These are phyloP conservation scores for Spilarctia lutea DNA, from an alignment of 2,888 invertebrate genomes.

Conservation along the genomic window DNA sequence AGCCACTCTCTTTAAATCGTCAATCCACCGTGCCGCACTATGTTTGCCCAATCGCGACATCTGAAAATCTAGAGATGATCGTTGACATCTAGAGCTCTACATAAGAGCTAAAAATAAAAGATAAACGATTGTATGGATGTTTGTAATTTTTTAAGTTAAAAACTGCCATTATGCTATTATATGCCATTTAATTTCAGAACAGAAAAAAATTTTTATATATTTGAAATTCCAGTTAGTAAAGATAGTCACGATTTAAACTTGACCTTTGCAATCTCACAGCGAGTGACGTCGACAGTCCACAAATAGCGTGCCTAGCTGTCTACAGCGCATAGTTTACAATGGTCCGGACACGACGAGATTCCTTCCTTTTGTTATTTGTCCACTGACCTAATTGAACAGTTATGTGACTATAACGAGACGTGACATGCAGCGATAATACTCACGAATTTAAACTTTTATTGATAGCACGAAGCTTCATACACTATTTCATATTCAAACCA, in stretches of 20 bases:
- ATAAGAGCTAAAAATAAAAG: no score
- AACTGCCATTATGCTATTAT: no score
- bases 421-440: not conserved
- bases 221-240: constrained; percentile 25
- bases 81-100: no score
- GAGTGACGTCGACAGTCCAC: constrained; percentile 33
- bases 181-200: not conserved
- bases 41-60: no score
- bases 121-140: no score
- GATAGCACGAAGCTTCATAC: not conserved
- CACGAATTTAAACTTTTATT: not conserved
- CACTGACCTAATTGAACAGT: constrained; percentile 43
- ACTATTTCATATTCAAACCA: not conserved
- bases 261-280: constrained; percentile 38
- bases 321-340: constrained; percentile 19
- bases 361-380: constrained; percentile 42
- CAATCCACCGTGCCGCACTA: no score
- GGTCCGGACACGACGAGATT: constrained; percentile 15
- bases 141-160: no score
- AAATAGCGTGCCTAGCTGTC: constrained; percentile 30
- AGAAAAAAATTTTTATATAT: not conserved
- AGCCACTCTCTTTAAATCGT: no score
- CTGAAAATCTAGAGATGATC: no score
- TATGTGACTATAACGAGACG: constrained; percentile 4
- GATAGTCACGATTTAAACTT: constrained; percentile 32